Evolutionary conservation across 2,797 vertebrate species (phyloP).

Genomic region (Hozukius guyotensis): DNA sequence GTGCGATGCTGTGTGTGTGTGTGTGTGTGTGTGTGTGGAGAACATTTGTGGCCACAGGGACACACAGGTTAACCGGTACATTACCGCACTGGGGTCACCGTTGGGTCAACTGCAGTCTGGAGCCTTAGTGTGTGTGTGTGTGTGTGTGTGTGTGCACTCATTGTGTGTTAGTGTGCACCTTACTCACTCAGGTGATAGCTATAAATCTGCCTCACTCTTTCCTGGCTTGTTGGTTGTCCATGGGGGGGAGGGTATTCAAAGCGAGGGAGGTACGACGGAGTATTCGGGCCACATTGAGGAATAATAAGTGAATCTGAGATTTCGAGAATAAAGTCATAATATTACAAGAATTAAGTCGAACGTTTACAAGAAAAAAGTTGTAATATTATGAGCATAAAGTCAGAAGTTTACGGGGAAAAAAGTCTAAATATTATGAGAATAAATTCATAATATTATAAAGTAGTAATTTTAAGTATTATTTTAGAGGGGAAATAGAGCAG

Average conservation of each 20-base stretch:
- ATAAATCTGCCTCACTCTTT: conserved; percentile 74
- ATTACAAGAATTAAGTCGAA: too few relatives aligned
- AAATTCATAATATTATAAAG: too few relatives aligned
- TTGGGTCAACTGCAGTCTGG: conserved; percentile 68
- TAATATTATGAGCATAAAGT: too few relatives aligned
- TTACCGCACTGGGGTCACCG: conserved; percentile 48
- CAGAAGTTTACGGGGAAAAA: too few relatives aligned
- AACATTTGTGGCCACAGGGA: conserved; percentile 17
- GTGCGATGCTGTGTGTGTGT: background rate
- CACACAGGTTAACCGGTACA: conserved; percentile 33
- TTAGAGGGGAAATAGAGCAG: too few relatives aligned
- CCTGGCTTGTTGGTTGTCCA: conserved; percentile 1
- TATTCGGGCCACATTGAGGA: too few relatives aligned
- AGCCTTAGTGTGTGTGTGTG: conserved; percentile 12
- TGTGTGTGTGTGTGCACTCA: conserved; percentile 26
- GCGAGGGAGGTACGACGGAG: background rate
- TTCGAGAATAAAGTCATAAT: too few relatives aligned
- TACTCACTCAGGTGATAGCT: conserved; percentile 64
- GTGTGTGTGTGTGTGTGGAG: background rate
- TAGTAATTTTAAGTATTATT: too few relatives aligned
- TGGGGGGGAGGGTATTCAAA: conserved; percentile 31
- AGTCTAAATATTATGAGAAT: too few relatives aligned
- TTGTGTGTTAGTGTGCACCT: conserved; percentile 50
- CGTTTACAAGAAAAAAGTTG: too few relatives aligned
- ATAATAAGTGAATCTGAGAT: too few relatives aligned